These are phyloP conservation scores for Ammodytes marinus DNA, from an alignment of 2,113 vertebrate genomes.

Conservation along the genomic window DNA sequence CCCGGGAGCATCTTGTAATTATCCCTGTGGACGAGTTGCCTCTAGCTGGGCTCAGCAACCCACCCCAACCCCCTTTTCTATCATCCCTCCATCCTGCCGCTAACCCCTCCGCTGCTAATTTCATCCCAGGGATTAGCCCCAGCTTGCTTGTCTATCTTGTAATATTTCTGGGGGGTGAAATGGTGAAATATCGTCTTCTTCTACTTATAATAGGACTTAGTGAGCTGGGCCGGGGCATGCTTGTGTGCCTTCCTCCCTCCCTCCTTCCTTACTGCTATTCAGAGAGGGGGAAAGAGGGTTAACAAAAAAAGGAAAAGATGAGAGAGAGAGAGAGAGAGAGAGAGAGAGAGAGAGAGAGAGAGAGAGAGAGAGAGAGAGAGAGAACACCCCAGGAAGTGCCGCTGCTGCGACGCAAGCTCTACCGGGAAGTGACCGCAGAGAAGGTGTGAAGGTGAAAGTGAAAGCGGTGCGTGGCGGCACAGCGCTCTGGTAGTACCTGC, in stretches of 20 bases:
- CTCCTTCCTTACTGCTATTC: slow-evolving; percentile 41
- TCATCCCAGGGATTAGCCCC: slow-evolving; percentile 98
- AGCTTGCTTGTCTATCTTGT: slow-evolving; percentile 96
- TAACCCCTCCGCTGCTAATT: slow-evolving; percentile 97
- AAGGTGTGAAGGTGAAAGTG: slow-evolving; percentile 96
- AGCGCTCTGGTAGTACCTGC: slow-evolving; percentile 85
- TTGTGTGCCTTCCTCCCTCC: slow-evolving; percentile 75
- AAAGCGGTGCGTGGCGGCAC: slow-evolving; percentile 65
- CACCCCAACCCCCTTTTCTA: slow-evolving; percentile 86
- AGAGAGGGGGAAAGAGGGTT: slow-evolving; percentile 55
- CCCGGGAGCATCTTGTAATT: slow-evolving; percentile 98
- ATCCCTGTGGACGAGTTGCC: slow-evolving; percentile 96
- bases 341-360: slow-evolving; percentile 34
- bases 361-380: slow-evolving; percentile 47
- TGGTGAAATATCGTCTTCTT: slow-evolving; percentile 95
- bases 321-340: slow-evolving; percentile 55
- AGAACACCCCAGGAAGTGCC: slow-evolving; percentile 72
- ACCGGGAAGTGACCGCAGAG: slow-evolving; percentile 88
- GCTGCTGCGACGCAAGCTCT: slow-evolving; percentile 86
- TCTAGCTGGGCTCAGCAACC: slow-evolving; percentile 93
- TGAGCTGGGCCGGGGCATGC: slow-evolving; percentile 89
- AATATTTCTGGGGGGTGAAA: slow-evolving; percentile 97
- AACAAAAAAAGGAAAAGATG: slow-evolving; percentile 32
- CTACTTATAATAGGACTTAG: slow-evolving; percentile 94
- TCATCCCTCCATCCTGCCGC: slow-evolving; percentile 93